Percentiles rank a stretch among this genome's conserved stretches.
These are phyloP conservation scores for Labeo catla DNA, from an alignment of 2,113 vertebrate species.

Conservation along the genomic window DNA sequence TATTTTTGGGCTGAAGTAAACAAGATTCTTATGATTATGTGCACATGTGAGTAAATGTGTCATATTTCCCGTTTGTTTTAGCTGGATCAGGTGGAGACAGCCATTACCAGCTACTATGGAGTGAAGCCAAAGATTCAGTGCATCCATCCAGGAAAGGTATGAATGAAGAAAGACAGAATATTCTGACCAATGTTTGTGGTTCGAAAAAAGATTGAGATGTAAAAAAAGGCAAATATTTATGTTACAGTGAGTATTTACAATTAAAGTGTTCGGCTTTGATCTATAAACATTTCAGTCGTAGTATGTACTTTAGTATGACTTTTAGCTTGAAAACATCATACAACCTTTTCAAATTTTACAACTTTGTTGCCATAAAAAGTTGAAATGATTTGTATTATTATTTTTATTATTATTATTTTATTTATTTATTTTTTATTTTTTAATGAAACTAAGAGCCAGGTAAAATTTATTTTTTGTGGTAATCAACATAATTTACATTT, in stretches of 20 bases:
- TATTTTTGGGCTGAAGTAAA: not conserved
- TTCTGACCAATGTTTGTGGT: not conserved
- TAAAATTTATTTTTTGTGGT: too few species aligned
- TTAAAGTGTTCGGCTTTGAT: too few species aligned
- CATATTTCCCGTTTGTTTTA: conserved; percentile 47
- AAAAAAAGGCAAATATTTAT: too few species aligned
- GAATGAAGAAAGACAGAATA: not conserved
- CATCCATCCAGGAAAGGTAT: conserved; percentile 50
- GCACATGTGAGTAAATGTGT: not conserved
- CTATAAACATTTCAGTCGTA: too few species aligned
- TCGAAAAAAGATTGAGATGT: too few species aligned
- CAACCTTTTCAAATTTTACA: too few species aligned
- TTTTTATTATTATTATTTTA: too few species aligned
- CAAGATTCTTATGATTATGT: not conserved
- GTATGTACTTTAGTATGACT: too few species aligned
- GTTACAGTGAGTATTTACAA: too few species aligned
- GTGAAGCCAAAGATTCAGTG: conserved; percentile 65
- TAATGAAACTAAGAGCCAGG: not conserved
- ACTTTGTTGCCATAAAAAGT: too few species aligned
- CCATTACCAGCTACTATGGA: conserved; percentile 46
- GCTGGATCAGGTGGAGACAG: conserved; percentile 55
- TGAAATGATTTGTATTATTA: too few species aligned
- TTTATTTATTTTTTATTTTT: too few species aligned
- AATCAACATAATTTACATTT: not conserved
- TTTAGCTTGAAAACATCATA: not conserved